phyloP scores from a whole-genome alignment of 1,140 invertebrate genomes.

The Chionoecetes opilio region DNA sequence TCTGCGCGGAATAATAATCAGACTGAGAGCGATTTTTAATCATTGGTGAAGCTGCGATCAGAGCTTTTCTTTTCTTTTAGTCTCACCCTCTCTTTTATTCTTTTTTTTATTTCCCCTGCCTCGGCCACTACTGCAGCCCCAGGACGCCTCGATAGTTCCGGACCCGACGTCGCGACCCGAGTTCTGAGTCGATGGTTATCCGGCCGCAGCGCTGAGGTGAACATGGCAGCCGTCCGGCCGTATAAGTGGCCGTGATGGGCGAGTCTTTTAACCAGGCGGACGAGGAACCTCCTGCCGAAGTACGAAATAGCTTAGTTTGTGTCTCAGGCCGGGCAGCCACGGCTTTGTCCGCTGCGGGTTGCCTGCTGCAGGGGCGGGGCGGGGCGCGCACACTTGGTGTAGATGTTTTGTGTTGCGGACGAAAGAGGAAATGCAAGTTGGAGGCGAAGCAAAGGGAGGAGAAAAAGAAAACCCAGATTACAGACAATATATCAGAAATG shows the following conservation, averaged over 20 bases:
- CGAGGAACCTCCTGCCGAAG: conserved; percentile 67
- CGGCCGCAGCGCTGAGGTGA: not conserved
- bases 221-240: conserved; percentile 66
- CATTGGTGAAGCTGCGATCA: not conserved
- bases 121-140: not conserved
- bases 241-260: conserved; percentile 66
- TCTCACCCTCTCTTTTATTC: not conserved
- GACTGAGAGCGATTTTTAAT: conserved; percentile 35
- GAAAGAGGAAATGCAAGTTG: not conserved
- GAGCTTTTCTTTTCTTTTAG: conserved; percentile 17
- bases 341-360: conserved; percentile 37
- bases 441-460: not conserved
- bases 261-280: conserved; percentile 64
- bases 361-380: not conserved
- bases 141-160: conserved; percentile 20
- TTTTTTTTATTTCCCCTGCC: not conserved
- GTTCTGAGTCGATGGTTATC: conserved; percentile 59
- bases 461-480: not conserved
- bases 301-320: conserved; percentile 65
- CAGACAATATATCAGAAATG: not conserved
- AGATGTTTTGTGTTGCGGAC: not conserved
- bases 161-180: not conserved
- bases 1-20: conserved; percentile 52
- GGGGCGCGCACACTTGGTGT: not conserved
- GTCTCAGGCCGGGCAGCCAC: conserved; percentile 33